Conservation (phyloP, 2,797 vertebrate genomes). For the Gallirallus australis region DNA sequence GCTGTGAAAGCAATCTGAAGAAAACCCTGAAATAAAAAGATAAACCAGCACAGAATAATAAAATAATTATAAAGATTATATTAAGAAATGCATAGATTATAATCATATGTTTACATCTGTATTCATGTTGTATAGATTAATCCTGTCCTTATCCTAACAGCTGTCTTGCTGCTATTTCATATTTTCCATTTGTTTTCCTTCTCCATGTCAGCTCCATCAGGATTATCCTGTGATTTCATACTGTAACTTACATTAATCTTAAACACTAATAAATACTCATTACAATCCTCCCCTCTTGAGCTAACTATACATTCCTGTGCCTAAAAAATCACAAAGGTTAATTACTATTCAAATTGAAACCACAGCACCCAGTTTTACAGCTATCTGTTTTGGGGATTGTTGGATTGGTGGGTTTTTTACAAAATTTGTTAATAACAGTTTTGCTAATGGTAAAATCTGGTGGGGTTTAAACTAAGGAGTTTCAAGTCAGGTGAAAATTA, state of each 20-base stretch:
- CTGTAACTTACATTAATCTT: not conserved
- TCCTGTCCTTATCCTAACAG: not conserved
- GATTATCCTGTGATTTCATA: constrained; percentile 15
- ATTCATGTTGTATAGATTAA: not conserved
- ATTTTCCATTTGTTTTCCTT: constrained; percentile 16
- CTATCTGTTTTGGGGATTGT: not conserved
- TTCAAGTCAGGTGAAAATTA: not conserved
- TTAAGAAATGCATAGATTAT: constrained; percentile 8
- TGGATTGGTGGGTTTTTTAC: not conserved
- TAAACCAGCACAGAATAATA: not conserved
- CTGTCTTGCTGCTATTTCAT: not conserved
- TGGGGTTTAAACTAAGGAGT: not conserved
- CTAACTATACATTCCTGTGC: not conserved
- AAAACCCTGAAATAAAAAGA: not conserved
- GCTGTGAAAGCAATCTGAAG: not conserved
- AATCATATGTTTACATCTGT: not conserved
- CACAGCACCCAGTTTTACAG: not conserved
- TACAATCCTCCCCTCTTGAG: not conserved
- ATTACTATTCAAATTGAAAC: constrained; percentile 10
- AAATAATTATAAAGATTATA: not conserved
- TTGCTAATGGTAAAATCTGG: not conserved
- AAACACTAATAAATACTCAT: not conserved
- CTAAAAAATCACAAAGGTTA: not conserved
- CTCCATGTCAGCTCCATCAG: not conserved
- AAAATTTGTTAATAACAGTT: not conserved